Evolutionary conservation across 2,797 vertebrate species (phyloP), one percentile per base, ranked within the genome.

Genomic region (Urosaurus nigricauda): DNA sequence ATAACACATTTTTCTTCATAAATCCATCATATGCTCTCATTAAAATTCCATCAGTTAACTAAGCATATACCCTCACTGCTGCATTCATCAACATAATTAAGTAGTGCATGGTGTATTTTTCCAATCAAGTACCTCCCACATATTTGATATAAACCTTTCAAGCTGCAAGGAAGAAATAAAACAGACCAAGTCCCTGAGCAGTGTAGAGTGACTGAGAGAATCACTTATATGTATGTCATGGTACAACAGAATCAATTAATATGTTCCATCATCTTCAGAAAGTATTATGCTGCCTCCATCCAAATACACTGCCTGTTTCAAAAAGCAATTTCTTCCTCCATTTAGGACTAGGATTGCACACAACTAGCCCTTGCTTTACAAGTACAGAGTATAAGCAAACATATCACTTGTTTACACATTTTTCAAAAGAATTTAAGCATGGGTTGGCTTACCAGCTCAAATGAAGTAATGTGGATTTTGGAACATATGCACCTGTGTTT

Each of bases 181-280:
- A 94, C 60, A 89, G 94, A 95, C 92, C 79, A 94, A 91, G 65
- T 56, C 87, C 88, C 87, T 91, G 85, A 93, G 87, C 65, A 77
- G 77, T 26, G 24, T 58, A 87, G 11, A 6, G 53, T 91, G 93
- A 95, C 92, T 93, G 93, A 96, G 87, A 95, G 92, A 96, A 95
- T 95, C 94, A 91, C 88, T 96, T 96, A 95, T 91, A 85, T 80
- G 40, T 13, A 60, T 94, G 93, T 95, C 94, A 95, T 86, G 89
- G 90, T 92, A 93, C 87, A 95, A 96, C 91, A 93, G 93, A 96
- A 96, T 96, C 95, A 97, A 96, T 96, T 96, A 95, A 89, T 82
- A 85, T 85, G 87, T 93, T 94, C 93, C 93, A 86, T 94, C 94
- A 93, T 96, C 93, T 94, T 95, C 89, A 94, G 89, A 95, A 95